phyloP scores from a whole-genome alignment of 1,140 invertebrate genomes.

The Aphelinus certus region DNA sequence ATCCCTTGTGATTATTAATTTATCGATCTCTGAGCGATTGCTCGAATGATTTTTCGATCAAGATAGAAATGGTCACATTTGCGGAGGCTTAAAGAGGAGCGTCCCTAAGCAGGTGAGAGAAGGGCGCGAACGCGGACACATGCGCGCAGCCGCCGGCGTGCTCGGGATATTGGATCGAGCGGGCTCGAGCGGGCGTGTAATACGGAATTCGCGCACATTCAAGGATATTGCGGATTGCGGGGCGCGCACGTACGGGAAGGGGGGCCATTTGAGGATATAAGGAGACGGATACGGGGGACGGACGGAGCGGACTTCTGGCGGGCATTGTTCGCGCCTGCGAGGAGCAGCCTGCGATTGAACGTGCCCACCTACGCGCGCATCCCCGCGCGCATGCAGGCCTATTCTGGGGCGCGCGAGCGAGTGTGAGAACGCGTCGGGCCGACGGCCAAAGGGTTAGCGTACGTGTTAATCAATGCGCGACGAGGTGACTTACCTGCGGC shows the following conservation, averaged over 20 bases:
- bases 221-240: slow-evolving; percentile 18
- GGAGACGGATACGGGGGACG: not conserved
- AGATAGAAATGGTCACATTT: too few species aligned
- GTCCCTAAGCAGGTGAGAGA: too few species aligned
- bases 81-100: too few species aligned
- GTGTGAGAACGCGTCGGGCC: too few species aligned
- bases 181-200: not conserved
- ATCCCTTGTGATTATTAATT: too few species aligned
- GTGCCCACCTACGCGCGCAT: slow-evolving; percentile 13
- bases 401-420: not conserved
- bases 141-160: not conserved
- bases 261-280: not conserved
- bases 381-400: not conserved
- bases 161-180: not conserved
- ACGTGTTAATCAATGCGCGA: too few species aligned
- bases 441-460: too few species aligned
- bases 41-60: too few species aligned
- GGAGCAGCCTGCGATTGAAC: slow-evolving; percentile 30
- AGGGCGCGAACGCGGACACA: not conserved
- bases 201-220: slow-evolving; percentile 4
- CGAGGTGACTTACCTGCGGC: too few species aligned
- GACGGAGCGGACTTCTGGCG: slow-evolving; percentile 8
- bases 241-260: not conserved
- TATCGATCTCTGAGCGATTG: too few species aligned
- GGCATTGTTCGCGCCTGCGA: slow-evolving; percentile 16